These are phyloP conservation scores for Sebastes flavidus DNA, from an alignment of 2,797 vertebrate species.

Conservation along the genomic window DNA sequence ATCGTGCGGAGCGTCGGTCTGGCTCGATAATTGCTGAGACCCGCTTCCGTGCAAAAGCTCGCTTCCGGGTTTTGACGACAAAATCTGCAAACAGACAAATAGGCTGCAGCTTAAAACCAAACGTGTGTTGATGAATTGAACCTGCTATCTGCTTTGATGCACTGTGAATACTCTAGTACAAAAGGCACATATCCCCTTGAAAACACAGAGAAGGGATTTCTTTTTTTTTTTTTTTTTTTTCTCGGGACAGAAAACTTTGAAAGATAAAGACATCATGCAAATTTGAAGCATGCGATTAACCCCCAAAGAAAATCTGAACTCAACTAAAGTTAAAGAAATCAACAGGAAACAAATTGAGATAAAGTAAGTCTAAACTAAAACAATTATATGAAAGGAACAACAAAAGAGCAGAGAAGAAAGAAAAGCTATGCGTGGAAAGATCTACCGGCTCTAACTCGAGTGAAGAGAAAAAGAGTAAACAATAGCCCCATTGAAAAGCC, in stretches of 20 bases:
- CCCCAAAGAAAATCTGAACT: slow-evolving; percentile 80
- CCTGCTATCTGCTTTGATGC: slow-evolving; percentile 86
- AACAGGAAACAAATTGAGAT: slow-evolving; percentile 70
- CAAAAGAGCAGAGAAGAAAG: slow-evolving; percentile 72
- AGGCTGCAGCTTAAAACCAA: slow-evolving; percentile 66
- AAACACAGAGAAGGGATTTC: slow-evolving; percentile 85
- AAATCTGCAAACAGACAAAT: slow-evolving; percentile 94
- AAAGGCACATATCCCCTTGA: slow-evolving; percentile 87
- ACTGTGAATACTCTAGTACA: slow-evolving; percentile 87
- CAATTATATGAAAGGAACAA: slow-evolving; percentile 79
- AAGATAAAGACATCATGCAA: slow-evolving; percentile 93
- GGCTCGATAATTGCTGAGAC: slow-evolving; percentile 77
- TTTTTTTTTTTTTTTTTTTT: slow-evolving; percentile 41
- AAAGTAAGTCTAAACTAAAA: slow-evolving; percentile 66
- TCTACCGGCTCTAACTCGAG: slow-evolving; percentile 76
- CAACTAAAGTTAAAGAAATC: slow-evolving; percentile 76
- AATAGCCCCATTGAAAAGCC: slow-evolving; percentile 78
- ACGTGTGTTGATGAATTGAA: slow-evolving; percentile 39
- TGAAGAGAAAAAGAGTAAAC: slow-evolving; percentile 79
- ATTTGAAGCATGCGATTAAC: slow-evolving; percentile 92
- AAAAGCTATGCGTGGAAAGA: slow-evolving; percentile 70
- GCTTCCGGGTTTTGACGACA: slow-evolving; percentile 86
- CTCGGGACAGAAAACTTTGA: slow-evolving; percentile 87
- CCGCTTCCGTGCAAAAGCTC: slow-evolving; percentile 86
- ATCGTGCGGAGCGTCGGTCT: slow-evolving; percentile 86